Conservation (phyloP, 2,113 vertebrate genomes). For the Spermophilus dauricus region DNA sequence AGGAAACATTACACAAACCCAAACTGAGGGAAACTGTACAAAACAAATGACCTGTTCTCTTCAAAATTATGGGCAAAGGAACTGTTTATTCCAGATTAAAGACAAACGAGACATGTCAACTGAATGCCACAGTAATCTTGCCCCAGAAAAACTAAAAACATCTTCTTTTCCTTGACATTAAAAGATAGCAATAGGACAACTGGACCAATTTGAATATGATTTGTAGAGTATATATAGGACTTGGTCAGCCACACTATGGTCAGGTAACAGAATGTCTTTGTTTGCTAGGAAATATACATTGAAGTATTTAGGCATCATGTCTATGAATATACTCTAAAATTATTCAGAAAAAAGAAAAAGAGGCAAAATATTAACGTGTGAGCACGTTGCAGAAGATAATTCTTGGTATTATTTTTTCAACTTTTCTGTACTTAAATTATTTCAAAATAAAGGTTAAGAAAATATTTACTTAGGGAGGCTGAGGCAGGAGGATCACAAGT, state of each 20-base stretch:
- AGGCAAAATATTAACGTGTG: background rate
- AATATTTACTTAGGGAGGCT: background rate
- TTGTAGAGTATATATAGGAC: background rate
- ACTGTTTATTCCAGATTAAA: background rate
- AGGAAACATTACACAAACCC: background rate
- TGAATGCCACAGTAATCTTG: background rate
- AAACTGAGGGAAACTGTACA: background rate
- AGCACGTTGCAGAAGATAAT: background rate
- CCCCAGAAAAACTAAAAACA: background rate
- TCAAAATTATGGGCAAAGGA: background rate
- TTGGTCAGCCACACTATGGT: background rate
- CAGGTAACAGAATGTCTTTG: background rate
- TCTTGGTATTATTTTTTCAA: background rate
- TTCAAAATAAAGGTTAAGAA: conserved; percentile 14
- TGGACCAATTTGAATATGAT: background rate
- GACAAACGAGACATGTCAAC: background rate
- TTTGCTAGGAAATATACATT: background rate
- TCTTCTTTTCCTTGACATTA: background rate
- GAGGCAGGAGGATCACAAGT: too few species aligned
- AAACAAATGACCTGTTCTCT: background rate
- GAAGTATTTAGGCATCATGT: background rate
- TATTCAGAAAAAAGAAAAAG: background rate
- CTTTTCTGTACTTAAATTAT: background rate
- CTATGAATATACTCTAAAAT: background rate
- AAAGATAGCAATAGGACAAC: background rate